phyloP scores from a whole-genome alignment of 2,113 vertebrate species.

The Clupea harengus region DNA sequence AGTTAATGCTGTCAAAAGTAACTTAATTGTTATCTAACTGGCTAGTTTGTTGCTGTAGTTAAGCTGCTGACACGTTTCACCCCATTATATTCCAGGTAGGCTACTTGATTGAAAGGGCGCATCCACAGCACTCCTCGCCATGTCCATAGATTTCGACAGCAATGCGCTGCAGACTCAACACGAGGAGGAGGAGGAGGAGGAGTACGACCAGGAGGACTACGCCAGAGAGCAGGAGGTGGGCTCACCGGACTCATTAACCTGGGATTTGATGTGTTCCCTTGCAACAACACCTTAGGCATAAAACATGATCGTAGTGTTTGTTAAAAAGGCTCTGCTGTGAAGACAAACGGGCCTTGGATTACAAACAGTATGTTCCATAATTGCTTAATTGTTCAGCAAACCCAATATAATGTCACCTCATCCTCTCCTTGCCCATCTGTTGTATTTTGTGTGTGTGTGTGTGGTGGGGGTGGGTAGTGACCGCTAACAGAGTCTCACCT shows the following conservation, averaged over 20 bases:
- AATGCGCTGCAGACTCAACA: slow-evolving; percentile 73
- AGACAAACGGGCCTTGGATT: background rate
- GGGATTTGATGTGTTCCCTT: background rate
- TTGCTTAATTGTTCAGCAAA: background rate
- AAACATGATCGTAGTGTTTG: background rate
- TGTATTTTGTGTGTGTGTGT: background rate
- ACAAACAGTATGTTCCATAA: background rate
- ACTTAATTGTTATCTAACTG: too few relatives aligned
- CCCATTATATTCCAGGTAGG: slow-evolving; percentile 14
- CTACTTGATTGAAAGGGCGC: background rate
- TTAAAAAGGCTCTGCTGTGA: background rate
- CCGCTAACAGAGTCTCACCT: background rate
- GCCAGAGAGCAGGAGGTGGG: slow-evolving; percentile 74
- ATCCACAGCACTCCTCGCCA: slow-evolving; percentile 40
- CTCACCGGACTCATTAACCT: too few relatives aligned
- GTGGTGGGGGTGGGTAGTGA: background rate
- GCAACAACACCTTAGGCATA: too few relatives aligned
- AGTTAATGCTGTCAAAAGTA: too few relatives aligned
- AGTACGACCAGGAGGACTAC: slow-evolving; percentile 75
- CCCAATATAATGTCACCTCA: background rate
- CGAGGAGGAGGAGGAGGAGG: slow-evolving; percentile 73
- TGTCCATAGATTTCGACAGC: slow-evolving; percentile 78
- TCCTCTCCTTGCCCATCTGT: background rate
- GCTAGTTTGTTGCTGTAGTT: background rate
- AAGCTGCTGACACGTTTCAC: background rate